These are phyloP conservation scores for Heterotilapia buettikoferi DNA, from an alignment of 2,113 vertebrate genomes.

Conservation along the genomic window DNA sequence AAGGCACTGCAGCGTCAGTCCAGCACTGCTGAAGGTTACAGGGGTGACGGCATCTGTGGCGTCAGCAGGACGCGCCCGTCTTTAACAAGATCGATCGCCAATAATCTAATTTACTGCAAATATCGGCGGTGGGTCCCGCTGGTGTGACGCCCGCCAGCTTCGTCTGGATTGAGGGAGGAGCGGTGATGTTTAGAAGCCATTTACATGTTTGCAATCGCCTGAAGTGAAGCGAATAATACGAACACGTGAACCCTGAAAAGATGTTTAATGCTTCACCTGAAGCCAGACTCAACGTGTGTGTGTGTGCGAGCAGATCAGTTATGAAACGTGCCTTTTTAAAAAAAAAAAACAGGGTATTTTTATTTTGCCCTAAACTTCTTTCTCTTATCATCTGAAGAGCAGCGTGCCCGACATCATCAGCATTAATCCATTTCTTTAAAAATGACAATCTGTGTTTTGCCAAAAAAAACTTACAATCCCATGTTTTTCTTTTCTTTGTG, in stretches of 20 bases:
- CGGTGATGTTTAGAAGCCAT: neutral
- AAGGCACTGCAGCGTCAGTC: neutral
- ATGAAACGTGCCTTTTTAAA: slow-evolving; percentile 63
- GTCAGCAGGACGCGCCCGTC: neutral
- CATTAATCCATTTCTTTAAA: slow-evolving; percentile 1
- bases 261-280: neutral
- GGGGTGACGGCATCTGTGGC: neutral
- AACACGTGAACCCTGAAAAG: neutral
- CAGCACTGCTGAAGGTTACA: neutral
- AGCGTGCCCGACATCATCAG: neutral
- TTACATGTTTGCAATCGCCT: neutral
- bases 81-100: neutral
- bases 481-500: neutral
- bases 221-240: neutral
- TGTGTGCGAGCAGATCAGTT: neutral
- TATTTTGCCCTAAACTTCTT: neutral
- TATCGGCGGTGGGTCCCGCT: fast-evolving
- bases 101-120: neutral
- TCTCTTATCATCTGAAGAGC: neutral
- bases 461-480: neutral
- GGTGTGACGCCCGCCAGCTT: neutral
- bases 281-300: fast-evolving
- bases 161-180: neutral
- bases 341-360: neutral
- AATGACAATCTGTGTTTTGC: slow-evolving; percentile 43